Evolutionary conservation across 2,888 invertebrate genomes (phyloP), one percentile per base, ranked within the genome.

Genomic region (Agrochola circellaris): DNA sequence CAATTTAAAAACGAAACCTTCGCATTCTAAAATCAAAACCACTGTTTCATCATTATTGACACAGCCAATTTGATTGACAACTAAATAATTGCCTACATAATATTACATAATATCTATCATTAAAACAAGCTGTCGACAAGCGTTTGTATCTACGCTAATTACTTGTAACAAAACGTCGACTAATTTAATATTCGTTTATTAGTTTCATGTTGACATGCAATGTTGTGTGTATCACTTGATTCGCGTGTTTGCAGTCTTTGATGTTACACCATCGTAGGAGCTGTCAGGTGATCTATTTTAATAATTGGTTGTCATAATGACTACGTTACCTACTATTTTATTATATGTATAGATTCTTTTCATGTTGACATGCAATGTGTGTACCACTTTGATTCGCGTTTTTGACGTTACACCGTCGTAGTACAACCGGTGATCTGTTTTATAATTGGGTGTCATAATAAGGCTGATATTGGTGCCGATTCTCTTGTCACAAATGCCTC

Each of bases 341-440:
- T 15, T 45, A 45, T 15, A 5, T 45, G 45, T 45, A 45, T 45
- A 45, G 5, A 76, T 58, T 71, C 51, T 30, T 76, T 72, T 72
- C 34, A 23, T 75, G 62, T 75, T 67, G 80, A 66, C 75, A 84
- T 80, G 86, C 86, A 30, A 83, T 80, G 67, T 75, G 64, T 45
- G 45, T 58, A 54, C 7, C 13, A 51, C 5, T 72, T 66, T 58
- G 2, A 51, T 54, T 77, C n/a, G 82, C 70, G 48, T 64, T 23
- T 81, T 69, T 48, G 20, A 69, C 34, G 45, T 61, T 34, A 77
- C 38, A 58, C 34, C 30, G 62, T 70, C 26, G 1, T 15, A 5
- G 51, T 45, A n/a, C 11, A 42, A 11, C 42, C 3, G 15, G 34
- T 70, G 9, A 45, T 73, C 15, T 48, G 17, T 51, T 51, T 13